phyloP scores from a whole-genome alignment of 53 echinoderm and acorn worm genomes.

The Arbacia lixula region DNA sequence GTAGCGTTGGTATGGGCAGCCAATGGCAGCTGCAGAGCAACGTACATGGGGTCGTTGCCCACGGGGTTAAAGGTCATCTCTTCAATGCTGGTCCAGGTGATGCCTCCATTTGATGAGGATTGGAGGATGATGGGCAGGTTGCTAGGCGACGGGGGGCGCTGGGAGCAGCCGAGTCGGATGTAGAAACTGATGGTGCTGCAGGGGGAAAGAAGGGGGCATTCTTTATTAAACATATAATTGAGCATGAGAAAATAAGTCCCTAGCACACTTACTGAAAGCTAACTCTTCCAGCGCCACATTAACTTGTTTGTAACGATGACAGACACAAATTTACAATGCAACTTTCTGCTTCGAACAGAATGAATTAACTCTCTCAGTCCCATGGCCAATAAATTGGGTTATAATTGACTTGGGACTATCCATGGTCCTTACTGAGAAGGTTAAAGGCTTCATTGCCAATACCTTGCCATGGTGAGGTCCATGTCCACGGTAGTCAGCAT shows the following conservation, averaged over 20 bases:
- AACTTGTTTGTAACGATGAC: no score
- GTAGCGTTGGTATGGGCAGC: conserved; percentile 78
- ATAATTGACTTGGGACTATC: no score
- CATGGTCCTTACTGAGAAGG: no score
- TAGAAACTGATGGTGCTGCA: conserved; percentile 85
- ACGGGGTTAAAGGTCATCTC: conserved; percentile 76
- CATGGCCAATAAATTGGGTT: no score
- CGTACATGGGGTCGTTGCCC: conserved; percentile 67
- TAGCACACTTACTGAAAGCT: no score
- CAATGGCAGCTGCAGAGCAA: conserved; percentile 81
- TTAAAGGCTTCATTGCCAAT: no score
- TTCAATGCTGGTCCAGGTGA: conserved; percentile 79
- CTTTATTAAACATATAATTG: not conserved
- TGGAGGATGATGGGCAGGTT: conserved; percentile 87
- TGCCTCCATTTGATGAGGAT: conserved; percentile 83
- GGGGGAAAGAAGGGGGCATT: not conserved
- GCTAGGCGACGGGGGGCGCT: conserved; percentile 54
- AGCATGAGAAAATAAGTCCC: not conserved
- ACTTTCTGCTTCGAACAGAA: no score
- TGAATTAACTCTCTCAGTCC: no score
- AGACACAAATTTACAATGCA: no score
- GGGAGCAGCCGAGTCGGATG: conserved; percentile 84
- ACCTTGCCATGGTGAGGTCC: conserved; percentile 86
- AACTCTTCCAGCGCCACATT: no score
- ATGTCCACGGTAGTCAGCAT: conserved; percentile 81